Conservation (phyloP, 2,113 vertebrate genomes). For the Lontra canadensis region DNA sequence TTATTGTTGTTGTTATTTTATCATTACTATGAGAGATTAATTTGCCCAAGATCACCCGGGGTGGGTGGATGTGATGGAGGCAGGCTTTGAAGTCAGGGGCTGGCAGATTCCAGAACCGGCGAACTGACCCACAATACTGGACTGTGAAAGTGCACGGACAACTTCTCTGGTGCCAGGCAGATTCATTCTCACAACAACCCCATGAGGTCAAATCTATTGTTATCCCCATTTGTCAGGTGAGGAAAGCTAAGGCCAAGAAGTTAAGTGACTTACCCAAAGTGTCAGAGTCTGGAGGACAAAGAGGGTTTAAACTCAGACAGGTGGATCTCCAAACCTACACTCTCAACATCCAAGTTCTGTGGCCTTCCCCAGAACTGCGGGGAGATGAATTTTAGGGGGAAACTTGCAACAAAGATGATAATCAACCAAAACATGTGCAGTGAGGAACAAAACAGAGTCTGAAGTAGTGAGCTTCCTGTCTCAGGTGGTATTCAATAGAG, state of each 20-base stretch:
- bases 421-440: neutral
- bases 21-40: neutral
- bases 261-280: neutral
- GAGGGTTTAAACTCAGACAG: neutral
- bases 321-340: neutral
- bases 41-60: neutral
- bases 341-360: neutral
- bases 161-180: neutral
- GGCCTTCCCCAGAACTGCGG: neutral
- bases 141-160: neutral
- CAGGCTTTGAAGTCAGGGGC: neutral
- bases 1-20: neutral
- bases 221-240: neutral
- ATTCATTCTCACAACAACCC: neutral
- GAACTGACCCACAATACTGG: neutral
- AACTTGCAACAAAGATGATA: neutral
- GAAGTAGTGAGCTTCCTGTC: neutral
- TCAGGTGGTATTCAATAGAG: neutral
- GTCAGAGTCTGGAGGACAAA: neutral
- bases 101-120: neutral
- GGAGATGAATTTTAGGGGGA: neutral
- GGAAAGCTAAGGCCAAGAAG: conserved; percentile 6
- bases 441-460: neutral
- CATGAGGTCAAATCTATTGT: neutral
- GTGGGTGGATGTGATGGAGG: neutral